Evolutionary conservation across 2,113 vertebrate genomes (phyloP).

Genomic region (Nesogale talazaci): DNA sequence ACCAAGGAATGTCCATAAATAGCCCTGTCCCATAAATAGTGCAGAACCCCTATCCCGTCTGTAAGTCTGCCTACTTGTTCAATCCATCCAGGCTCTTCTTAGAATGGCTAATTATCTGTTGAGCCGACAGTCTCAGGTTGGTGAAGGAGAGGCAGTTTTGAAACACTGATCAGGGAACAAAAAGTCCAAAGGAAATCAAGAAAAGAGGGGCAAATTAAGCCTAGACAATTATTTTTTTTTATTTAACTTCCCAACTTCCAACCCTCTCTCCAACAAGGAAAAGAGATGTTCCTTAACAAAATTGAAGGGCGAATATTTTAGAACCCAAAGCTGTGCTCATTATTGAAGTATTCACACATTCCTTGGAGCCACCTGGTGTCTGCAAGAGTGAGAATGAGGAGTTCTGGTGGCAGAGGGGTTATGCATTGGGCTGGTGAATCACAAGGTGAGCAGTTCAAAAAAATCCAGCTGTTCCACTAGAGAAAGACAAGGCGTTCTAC

Average conservation of each 20-base stretch:
- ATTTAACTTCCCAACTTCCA: not conserved
- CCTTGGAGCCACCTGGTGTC: slow-evolving; percentile 42
- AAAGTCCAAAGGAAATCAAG: not conserved
- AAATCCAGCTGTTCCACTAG: too few species aligned
- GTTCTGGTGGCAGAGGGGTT: too few species aligned
- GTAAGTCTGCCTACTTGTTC: not conserved
- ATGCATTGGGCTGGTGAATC: too few species aligned
- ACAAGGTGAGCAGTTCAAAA: too few species aligned
- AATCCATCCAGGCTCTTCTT: not conserved
- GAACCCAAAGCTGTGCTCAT: slow-evolving; percentile 1
- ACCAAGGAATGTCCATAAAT: not conserved
- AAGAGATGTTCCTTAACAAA: slow-evolving; percentile 30
- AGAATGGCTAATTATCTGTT: not conserved
- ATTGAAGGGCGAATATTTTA: slow-evolving; percentile 31
- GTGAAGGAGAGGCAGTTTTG: not conserved
- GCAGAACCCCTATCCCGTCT: not conserved
- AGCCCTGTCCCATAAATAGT: not conserved
- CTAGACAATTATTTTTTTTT: not conserved
- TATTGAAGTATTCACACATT: slow-evolving; percentile 74
- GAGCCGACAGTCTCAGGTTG: not conserved
- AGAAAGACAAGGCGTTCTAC: too few species aligned
- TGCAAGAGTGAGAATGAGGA: slow-evolving; percentile 28
- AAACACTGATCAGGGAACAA: not conserved
- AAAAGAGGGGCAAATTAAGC: not conserved
- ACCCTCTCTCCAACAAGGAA: not conserved